Percentiles rank a stretch among this genome's conserved stretches.
phyloP scores from a whole-genome alignment of 1,140 invertebrate species.

The Drosophila sulfurigaster region DNA sequence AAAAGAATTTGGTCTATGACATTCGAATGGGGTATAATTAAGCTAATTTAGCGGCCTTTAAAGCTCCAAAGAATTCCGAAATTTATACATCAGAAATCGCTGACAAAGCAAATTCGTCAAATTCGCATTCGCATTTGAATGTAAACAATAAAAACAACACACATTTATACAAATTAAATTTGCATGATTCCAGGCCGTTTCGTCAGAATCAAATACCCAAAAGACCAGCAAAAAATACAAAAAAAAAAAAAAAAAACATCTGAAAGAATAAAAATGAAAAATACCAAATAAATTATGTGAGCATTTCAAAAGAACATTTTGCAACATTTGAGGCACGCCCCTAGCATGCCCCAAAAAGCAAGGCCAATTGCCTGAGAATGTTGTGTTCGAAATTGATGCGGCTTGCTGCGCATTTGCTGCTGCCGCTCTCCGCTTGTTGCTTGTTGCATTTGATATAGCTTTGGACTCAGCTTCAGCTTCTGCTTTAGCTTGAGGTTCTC shows the following conservation, averaged over 20 bases:
- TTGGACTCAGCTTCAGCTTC: not conserved
- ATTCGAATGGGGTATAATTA: constrained; percentile 75
- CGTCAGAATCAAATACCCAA: constrained; percentile 47
- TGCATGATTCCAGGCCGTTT: constrained; percentile 73
- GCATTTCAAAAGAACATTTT: constrained; percentile 75
- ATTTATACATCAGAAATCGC: constrained; percentile 40
- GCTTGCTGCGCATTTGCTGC: constrained; percentile 37
- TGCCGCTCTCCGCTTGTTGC: not conserved
- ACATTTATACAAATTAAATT: constrained; percentile 58
- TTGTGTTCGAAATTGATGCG: constrained; percentile 68
- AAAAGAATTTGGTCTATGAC: constrained; percentile 51
- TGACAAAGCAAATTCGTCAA: constrained; percentile 41
- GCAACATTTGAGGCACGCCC: constrained; percentile 61
- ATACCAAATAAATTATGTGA: constrained; percentile 73
- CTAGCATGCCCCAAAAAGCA: constrained; percentile 40
- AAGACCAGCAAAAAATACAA: constrained; percentile 3
- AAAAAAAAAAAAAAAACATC: not conserved
- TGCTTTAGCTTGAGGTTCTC: constrained; percentile 13
- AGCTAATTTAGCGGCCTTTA: constrained; percentile 65
- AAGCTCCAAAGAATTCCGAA: constrained; percentile 42
- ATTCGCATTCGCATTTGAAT: constrained; percentile 59
- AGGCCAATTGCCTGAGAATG: constrained; percentile 52
- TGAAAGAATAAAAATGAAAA: constrained; percentile 22
- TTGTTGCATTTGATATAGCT: constrained; percentile 54
- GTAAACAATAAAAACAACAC: constrained; percentile 48